These are phyloP conservation scores for Molossus alvarezi DNA, from an alignment of 2,797 vertebrate species.

Conservation along the genomic window DNA sequence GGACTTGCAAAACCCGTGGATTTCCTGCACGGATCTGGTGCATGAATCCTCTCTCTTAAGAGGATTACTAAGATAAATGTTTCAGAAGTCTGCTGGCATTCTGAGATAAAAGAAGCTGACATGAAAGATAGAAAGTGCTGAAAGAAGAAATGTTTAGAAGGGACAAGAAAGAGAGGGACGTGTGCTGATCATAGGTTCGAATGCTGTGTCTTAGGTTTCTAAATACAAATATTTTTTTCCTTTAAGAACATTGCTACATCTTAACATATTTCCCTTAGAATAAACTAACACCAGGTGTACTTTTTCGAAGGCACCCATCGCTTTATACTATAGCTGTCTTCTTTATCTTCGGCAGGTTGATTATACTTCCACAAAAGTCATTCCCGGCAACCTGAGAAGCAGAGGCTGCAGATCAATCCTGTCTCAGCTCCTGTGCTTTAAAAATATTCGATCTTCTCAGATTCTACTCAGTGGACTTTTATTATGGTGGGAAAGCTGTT, in stretches of 20 bases:
- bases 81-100: slow-evolving; percentile 66
- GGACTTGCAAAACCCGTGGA: slow-evolving; percentile 41
- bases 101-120: slow-evolving; percentile 67
- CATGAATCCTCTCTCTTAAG: slow-evolving; percentile 52
- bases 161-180: background rate
- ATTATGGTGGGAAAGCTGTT: background rate
- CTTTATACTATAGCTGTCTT: background rate
- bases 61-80: slow-evolving; percentile 71
- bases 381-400: slow-evolving; percentile 20
- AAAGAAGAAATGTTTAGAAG: slow-evolving; percentile 40
- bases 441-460: background rate
- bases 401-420: background rate
- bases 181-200: background rate
- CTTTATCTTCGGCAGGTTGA: background rate
- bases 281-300: background rate
- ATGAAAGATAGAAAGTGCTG: slow-evolving; percentile 50
- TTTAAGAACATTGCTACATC: background rate
- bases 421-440: background rate
- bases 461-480: background rate
- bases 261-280: slow-evolving; percentile 16
- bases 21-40: slow-evolving; percentile 40
- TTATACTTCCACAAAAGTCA: background rate
- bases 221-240: slow-evolving; percentile 14
- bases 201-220: slow-evolving; percentile 1
- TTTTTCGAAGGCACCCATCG: background rate